Conservation (phyloP, 2,797 vertebrate genomes). For the Rhinophrynus dorsalis region DNA sequence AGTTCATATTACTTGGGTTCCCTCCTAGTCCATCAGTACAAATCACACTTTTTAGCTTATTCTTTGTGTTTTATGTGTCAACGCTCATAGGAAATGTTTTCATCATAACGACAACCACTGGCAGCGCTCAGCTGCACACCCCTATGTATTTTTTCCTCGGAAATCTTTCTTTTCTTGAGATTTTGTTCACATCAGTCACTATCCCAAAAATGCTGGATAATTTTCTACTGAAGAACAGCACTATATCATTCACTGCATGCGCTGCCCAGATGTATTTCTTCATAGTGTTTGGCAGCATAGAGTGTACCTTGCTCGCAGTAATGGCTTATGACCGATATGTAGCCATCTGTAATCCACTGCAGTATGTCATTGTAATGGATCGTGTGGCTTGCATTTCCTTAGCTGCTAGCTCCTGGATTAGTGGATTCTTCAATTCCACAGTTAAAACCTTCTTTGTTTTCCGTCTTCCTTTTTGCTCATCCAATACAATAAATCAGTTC, state of each 20-base stretch:
- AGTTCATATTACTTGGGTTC: conserved; percentile 8
- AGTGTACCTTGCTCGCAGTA: conserved; percentile 16
- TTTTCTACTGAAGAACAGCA: not conserved
- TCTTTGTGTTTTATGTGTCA: not conserved
- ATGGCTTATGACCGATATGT: conserved; percentile 35
- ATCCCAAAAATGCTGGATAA: conserved; percentile 2
- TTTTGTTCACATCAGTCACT: not conserved
- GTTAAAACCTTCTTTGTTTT: not conserved
- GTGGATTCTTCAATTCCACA: not conserved
- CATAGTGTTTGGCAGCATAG: conserved; percentile 3
- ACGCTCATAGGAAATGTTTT: conserved; percentile 45
- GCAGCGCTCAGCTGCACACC: conserved; percentile 38
- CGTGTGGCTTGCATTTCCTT: not conserved
- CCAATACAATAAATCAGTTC: conserved; percentile 7
- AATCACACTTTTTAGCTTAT: not conserved
- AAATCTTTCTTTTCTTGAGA: conserved; percentile 16
- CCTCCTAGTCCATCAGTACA: not conserved
- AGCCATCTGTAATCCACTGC: conserved; percentile 25
- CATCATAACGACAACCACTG: conserved; percentile 21
- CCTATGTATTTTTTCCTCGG: conserved; percentile 44
- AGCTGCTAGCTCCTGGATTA: not conserved
- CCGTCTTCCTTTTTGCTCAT: not conserved
- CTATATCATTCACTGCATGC: conserved; percentile 7
- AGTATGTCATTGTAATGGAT: conserved; percentile 10
- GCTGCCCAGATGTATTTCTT: conserved; percentile 10